A percentile compares a stretch with the other conserved stretches of the same genome.
phyloP scores from a whole-genome alignment of 2,113 vertebrate species.

The Pygoscelis antarcticus region DNA sequence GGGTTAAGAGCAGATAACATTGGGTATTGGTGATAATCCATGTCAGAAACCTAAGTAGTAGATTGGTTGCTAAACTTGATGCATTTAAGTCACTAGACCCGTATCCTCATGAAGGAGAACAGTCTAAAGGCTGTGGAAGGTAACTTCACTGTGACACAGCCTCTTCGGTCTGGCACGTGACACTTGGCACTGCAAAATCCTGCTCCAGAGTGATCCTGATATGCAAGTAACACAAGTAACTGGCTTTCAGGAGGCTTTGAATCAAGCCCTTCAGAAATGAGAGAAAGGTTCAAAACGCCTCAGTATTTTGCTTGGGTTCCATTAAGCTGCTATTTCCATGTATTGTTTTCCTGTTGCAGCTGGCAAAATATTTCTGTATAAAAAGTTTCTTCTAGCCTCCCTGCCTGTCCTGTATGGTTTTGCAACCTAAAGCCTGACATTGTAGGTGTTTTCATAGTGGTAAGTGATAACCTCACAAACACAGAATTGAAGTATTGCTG shows the following conservation, averaged over 20 bases:
- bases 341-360: conserved; percentile 22
- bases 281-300: not conserved
- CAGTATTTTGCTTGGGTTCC: not conserved
- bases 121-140: not conserved
- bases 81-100: not conserved
- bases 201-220: not conserved
- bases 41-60: not conserved
- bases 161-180: not conserved
- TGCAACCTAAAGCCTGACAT: not conserved
- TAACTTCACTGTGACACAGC: not conserved
- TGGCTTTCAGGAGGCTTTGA: not conserved
- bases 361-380: not conserved
- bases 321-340: not conserved
- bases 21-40: not conserved
- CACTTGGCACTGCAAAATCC: not conserved
- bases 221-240: not conserved
- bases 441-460: not conserved
- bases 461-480: not conserved
- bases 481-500: not conserved
- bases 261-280: not conserved
- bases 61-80: not conserved
- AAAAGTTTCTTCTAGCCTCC: not conserved
- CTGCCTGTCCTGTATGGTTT: not conserved
- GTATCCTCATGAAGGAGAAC: not conserved
- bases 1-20: not conserved